A percentile compares a stretch with the other conserved stretches of the same genome.
phyloP scores from a whole-genome alignment of 2,113 vertebrate species.

The Callipepla californica region DNA sequence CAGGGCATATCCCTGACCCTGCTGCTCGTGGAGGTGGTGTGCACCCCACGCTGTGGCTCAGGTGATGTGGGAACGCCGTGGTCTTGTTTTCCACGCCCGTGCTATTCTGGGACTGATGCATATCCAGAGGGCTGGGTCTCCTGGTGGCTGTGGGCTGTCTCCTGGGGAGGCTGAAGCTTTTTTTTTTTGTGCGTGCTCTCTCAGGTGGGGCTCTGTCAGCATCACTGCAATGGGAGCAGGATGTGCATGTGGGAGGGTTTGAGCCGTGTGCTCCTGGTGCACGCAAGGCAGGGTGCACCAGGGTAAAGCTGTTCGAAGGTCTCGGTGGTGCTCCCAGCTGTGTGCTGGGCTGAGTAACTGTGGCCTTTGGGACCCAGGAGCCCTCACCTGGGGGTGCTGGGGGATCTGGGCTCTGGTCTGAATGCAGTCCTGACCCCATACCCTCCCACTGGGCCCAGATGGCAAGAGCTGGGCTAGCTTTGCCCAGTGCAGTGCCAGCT shows the following conservation, averaged over 20 bases:
- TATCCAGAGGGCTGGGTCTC: neutral
- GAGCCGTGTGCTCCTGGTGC: neutral
- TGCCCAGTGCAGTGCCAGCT: neutral
- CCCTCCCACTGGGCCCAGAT: neutral
- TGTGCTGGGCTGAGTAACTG: neutral
- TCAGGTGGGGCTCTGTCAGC: neutral
- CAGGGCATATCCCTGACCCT: neutral
- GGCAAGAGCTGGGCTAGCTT: neutral
- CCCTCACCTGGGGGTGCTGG: neutral
- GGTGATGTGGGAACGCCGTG: neutral
- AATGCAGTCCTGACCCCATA: neutral
- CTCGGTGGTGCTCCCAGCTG: neutral
- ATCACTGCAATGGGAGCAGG: neutral
- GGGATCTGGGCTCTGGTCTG: neutral
- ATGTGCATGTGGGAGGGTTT: too few relatives aligned
- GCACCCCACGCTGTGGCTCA: rapidly evolving
- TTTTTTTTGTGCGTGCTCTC: neutral
- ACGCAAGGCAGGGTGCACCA: neutral
- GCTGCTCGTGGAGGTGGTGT: rapidly evolving
- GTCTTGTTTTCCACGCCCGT: neutral
- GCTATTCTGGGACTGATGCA: neutral
- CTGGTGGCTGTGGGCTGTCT: neutral
- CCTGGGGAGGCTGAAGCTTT: neutral
- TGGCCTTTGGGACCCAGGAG: neutral
- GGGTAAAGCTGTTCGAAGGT: neutral